Conservation (phyloP, 30 jellyfish, hydroid and myxozoan genomes). For the Haliclystus octoradiatus region DNA sequence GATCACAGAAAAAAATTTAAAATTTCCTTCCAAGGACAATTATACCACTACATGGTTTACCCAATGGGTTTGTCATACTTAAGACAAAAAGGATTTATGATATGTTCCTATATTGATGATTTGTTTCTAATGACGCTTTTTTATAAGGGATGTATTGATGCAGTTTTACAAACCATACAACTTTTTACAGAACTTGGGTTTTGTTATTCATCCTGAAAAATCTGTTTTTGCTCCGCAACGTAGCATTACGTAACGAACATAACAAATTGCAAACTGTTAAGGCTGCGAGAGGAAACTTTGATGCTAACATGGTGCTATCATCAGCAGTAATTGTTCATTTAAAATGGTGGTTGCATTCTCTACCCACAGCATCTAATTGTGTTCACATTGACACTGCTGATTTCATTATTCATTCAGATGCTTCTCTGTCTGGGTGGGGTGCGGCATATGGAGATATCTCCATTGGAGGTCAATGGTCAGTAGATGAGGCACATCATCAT, state of each 20-base stretch:
- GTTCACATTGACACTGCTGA: slow-evolving; percentile 7
- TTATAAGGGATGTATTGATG: slow-evolving; percentile 9
- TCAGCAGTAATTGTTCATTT: neutral
- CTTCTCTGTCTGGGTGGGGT: slow-evolving; percentile 34
- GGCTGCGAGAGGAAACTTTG: slow-evolving; percentile 16
- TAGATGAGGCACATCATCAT: slow-evolving; percentile 6
- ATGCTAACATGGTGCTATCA: slow-evolving; percentile 2
- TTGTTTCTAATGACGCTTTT: slow-evolving; percentile 12
- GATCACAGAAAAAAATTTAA: too few relatives aligned
- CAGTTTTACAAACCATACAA: slow-evolving; percentile 1
- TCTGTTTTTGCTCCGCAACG: slow-evolving; percentile 27
- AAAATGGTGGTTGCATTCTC: slow-evolving; percentile 20
- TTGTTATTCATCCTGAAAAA: slow-evolving; percentile 21
- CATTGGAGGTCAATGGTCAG: slow-evolving; percentile 21
- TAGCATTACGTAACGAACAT: slow-evolving; percentile 14
- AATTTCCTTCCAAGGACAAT: too few relatives aligned
- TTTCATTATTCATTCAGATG: slow-evolving; percentile 12
- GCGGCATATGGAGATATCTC: slow-evolving; percentile 2
- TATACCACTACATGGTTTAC: too few relatives aligned
- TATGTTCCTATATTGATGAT: slow-evolving; percentile 28
- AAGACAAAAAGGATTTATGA: slow-evolving; percentile 5
- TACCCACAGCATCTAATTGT: neutral
- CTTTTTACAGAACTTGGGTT: slow-evolving; percentile 16
- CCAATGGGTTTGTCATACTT: slow-evolving; percentile 7
- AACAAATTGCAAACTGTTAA: slow-evolving; percentile 11